phyloP scores from a whole-genome alignment of 2,797 vertebrate genomes.

The Peromyscus attwateri region DNA sequence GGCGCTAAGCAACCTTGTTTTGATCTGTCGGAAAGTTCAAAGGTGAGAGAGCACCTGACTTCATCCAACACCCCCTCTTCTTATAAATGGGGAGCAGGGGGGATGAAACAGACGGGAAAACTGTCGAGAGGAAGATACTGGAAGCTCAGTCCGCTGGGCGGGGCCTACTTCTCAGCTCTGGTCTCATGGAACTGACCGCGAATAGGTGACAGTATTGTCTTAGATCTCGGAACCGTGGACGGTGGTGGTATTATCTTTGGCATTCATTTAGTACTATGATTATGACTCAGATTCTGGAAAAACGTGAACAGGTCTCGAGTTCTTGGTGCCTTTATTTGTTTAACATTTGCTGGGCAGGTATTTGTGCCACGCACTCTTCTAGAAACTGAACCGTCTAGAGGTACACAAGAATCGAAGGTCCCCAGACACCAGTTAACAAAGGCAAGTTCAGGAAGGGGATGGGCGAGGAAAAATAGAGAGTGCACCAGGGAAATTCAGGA shows the following conservation, averaged over 20 bases:
- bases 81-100: neutral
- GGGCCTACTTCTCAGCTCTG: neutral
- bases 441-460: neutral
- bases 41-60: no score
- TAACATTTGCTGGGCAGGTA: neutral
- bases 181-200: neutral
- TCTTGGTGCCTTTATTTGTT: neutral
- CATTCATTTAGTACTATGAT: neutral
- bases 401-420: conserved; percentile 35
- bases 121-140: neutral
- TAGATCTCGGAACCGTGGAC: neutral
- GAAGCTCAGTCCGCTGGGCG: neutral
- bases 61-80: no score
- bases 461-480: no score
- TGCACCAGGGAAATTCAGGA: neutral
- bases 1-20: neutral
- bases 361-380: neutral
- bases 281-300: neutral
- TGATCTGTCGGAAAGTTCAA: neutral
- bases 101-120: neutral
- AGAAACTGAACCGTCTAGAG: neutral
- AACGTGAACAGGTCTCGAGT: neutral
- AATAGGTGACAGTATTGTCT: neutral
- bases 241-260: neutral
- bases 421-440: conserved; percentile 3